Evolutionary conservation across 2,113 vertebrate species (phyloP).

Genomic region (Cervus canadensis): DNA sequence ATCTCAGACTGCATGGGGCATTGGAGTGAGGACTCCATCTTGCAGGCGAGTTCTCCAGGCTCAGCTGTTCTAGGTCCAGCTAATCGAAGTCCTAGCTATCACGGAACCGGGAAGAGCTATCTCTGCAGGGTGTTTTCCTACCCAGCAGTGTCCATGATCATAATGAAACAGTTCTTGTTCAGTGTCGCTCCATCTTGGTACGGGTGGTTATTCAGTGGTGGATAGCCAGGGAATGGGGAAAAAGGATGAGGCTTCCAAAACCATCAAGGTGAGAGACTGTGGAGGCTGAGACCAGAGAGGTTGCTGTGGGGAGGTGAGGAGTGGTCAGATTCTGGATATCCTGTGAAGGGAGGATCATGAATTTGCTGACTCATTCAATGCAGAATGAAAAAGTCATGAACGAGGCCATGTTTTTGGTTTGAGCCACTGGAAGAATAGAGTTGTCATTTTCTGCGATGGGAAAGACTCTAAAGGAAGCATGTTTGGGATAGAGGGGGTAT

Average conservation of each 20-base stretch:
- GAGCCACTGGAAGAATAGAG: neutral
- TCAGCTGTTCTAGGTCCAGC: neutral
- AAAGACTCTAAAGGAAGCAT: neutral
- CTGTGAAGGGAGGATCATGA: neutral
- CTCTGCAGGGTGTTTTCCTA: neutral
- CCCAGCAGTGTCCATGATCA: neutral
- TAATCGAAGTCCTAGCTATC: neutral
- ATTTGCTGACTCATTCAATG: neutral
- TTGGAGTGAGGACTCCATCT: neutral
- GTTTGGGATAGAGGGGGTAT: neutral
- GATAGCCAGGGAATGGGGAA: neutral
- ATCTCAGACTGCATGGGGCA: neutral
- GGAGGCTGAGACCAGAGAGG: neutral
- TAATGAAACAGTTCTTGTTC: neutral
- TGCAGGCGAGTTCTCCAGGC: neutral
- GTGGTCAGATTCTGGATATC: neutral
- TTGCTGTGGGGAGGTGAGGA: neutral
- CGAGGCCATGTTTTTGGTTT: neutral
- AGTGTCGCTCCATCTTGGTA: neutral
- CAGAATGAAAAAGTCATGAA: neutral
- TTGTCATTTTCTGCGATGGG: neutral
- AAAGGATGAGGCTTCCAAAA: neutral
- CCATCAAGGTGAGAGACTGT: neutral
- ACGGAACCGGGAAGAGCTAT: neutral
- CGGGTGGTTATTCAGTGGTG: neutral